Conservation (phyloP, 2,113 vertebrate species). For the Australoheros scitulus region DNA sequence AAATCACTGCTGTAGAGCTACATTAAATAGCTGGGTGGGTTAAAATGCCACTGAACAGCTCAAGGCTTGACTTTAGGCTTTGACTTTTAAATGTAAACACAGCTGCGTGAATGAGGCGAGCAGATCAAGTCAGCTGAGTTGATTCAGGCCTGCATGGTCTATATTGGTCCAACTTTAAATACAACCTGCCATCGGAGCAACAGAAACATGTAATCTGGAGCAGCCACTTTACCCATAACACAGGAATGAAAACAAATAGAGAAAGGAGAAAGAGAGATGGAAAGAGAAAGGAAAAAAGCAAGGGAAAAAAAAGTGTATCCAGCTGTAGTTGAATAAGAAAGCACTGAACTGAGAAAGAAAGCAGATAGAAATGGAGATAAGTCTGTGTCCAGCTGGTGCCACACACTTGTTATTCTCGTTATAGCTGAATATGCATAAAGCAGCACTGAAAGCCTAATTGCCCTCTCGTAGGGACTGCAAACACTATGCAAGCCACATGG, state of each 20-base stretch:
- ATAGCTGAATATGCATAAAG: slow-evolving; percentile 17
- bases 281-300: background rate
- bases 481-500: slow-evolving; percentile 1
- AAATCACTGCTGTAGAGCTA: background rate
- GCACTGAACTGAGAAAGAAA: slow-evolving; percentile 35
- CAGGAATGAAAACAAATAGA: slow-evolving; percentile 76
- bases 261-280: slow-evolving; percentile 11
- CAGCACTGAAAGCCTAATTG: slow-evolving; percentile 7
- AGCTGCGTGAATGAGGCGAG: slow-evolving; percentile 25
- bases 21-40: background rate
- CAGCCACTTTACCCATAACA: slow-evolving; percentile 43
- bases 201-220: slow-evolving; percentile 66
- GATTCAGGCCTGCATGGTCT: slow-evolving; percentile 53
- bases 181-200: slow-evolving; percentile 62
- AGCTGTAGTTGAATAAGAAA: slow-evolving; percentile 18
- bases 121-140: slow-evolving; percentile 35
- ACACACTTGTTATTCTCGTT: slow-evolving; percentile 35
- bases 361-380: background rate
- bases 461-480: background rate
- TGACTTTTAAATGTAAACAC: slow-evolving; percentile 40
- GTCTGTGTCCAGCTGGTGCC: slow-evolving; percentile 22
- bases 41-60: background rate
- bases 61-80: background rate
- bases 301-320: background rate
- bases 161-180: slow-evolving; percentile 66